Conservation (phyloP, 2,888 invertebrate species). For the Papilio gigon region DNA sequence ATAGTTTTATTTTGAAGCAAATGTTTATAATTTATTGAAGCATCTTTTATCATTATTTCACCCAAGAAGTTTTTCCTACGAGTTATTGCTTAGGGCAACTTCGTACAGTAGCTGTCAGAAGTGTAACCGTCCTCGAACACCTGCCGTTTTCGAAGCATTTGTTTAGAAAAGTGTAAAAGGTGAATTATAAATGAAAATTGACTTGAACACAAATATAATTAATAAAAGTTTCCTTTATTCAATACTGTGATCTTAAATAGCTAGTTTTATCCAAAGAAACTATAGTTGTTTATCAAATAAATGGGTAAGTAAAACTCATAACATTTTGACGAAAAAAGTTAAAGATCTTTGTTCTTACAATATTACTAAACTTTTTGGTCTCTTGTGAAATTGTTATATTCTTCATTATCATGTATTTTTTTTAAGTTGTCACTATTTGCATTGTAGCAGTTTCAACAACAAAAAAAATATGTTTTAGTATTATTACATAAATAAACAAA, state of each 20-base stretch:
- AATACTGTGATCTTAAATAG: background rate
- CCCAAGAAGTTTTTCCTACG: background rate
- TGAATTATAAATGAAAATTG: conserved; percentile 40
- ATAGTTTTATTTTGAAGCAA: no score
- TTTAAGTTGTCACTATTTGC: background rate
- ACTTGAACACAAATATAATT: background rate
- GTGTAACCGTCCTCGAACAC: conserved; percentile 64
- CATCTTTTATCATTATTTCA: background rate
- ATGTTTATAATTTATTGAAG: background rate
- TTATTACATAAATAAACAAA: background rate
- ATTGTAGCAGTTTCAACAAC: background rate
- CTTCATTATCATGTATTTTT: background rate
- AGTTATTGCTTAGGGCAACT: no score
- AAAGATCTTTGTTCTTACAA: background rate
- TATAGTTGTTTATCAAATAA: conserved; percentile 30
- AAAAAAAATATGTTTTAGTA: background rate
- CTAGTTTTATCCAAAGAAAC: background rate
- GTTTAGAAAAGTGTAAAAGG: conserved; percentile 47
- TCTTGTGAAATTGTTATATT: background rate
- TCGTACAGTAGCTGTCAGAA: conserved; percentile 49
- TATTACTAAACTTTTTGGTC: background rate
- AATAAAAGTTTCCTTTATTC: background rate
- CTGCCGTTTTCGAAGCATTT: conserved; percentile 56
- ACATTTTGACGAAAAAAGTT: background rate
- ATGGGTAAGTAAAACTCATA: conserved; percentile 44